phyloP scores from a whole-genome alignment of 2,797 vertebrate genomes.

The Delichon dasypus region DNA sequence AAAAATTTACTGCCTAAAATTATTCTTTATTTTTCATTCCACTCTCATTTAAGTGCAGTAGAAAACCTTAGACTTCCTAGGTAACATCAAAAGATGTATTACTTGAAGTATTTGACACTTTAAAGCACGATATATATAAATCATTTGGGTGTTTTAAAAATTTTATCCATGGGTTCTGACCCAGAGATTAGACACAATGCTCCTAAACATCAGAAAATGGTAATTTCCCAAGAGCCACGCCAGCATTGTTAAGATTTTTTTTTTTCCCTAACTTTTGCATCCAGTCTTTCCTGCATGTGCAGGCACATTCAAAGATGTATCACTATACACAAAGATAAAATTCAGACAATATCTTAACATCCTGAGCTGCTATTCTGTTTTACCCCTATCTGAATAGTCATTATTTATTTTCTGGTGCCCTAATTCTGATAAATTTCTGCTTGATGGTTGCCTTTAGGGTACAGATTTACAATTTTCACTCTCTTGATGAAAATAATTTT shows the following conservation, averaged over 20 bases:
- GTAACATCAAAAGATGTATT: not conserved
- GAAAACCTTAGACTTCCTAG: not conserved
- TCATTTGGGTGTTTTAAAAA: not conserved
- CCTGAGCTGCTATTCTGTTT: not conserved
- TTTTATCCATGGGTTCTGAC: not conserved
- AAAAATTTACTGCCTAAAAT: not conserved
- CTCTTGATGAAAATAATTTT: not conserved
- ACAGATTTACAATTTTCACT: constrained; percentile 7
- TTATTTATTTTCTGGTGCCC: constrained; percentile 17
- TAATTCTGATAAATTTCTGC: constrained; percentile 19
- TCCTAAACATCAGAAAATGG: not conserved
- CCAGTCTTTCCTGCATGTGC: not conserved
- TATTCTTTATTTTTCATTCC: not conserved
- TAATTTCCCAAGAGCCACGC: not conserved
- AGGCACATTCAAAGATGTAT: not conserved
- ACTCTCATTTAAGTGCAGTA: not conserved
- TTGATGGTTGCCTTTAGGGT: not conserved
- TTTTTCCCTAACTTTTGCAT: not conserved
- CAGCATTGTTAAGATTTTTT: not conserved
- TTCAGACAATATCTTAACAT: not conserved
- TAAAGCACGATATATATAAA: not conserved
- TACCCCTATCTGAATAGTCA: not conserved
- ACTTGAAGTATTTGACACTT: not conserved
- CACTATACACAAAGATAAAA: not conserved
- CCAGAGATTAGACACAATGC: not conserved